A percentile compares a stretch with the other conserved stretches of the same genome.
Conservation (phyloP, 2,113 vertebrate species). For the Scartelaos histophorus region DNA sequence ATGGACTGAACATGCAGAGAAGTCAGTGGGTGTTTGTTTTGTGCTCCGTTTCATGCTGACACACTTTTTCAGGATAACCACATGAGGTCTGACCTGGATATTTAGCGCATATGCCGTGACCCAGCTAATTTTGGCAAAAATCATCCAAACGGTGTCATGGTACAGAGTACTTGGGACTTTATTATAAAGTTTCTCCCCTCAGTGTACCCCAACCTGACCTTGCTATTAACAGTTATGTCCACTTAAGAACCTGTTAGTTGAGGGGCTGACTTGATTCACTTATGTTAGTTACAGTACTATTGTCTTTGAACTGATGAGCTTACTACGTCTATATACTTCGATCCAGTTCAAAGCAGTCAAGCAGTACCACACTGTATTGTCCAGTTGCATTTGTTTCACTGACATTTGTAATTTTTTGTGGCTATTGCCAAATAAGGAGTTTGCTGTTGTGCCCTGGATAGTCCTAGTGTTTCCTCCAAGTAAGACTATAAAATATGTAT, state of each 20-base stretch:
- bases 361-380: neutral
- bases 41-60: constrained; percentile 64
- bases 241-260: neutral
- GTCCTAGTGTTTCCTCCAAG: neutral
- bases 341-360: neutral
- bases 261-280: constrained; percentile 1
- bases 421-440: neutral
- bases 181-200: constrained; percentile 31
- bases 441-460: neutral
- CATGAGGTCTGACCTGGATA: constrained; percentile 63
- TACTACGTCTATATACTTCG: neutral
- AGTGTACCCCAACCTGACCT: constrained; percentile 5
- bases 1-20: constrained; percentile 56
- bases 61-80: constrained; percentile 53
- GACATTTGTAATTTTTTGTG: neutral
- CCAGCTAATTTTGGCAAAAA: constrained; percentile 46
- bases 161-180: constrained; percentile 11
- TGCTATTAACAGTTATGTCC: constrained; percentile 4
- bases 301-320: neutral
- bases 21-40: constrained; percentile 60
- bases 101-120: constrained; percentile 37
- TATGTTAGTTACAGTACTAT: neutral
- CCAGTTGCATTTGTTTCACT: neutral
- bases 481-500: neutral
- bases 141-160: constrained; percentile 11